Base-by-base conservation (phyloP, 1,140 invertebrate genomes). In the Melipona quadrifasciata region DNA sequence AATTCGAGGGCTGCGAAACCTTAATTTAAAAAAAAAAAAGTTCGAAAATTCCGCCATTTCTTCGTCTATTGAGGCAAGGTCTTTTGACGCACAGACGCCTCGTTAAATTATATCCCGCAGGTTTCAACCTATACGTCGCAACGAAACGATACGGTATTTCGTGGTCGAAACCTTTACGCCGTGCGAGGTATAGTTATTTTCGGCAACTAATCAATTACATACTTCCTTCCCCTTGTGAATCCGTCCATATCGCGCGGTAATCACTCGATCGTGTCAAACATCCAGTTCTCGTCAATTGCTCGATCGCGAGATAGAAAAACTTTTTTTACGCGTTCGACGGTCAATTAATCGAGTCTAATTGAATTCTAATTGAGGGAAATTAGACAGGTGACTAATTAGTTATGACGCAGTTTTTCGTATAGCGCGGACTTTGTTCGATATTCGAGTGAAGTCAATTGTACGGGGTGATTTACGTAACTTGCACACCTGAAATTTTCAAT, bases 81-180 rank as follows among this genome's bases (percentile, higher is more conserved):
- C 58, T 47, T 64, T 47, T 10, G 34, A 19, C 31, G 24, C n/a
- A 61, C 4, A 27, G 58, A 27, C 24, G 14, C 10, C 14, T n/a
- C 17, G 34, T 77, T 64, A 64, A 77, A 77, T 58, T 47, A 47
- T 47, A 14, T 77, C 74, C 74, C 55, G 58, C 74, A 31, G 57
- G 24, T 47, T 77, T 65, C 24, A 27, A 34, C 34, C 58, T 27
- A 47, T 58, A 0, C 34, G 24, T 74, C 34, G 24, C 17, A 31
- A 31, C 55, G 31, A 55, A 55, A 1, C 19, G 74, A 77, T 47
- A 27, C 24, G 14, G 21, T 47, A 10, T 47, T 72, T 14, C 39
- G 0, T 24, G 24, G 24, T n/a, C 11, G 6, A 1, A 31, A 1
- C n/a, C 27, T 65, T 16, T 8, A 16, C 27, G 6, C 6, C n/a